Evolutionary conservation across 30 jellyfish, hydroid and myxozoan genomes (phyloP), one percentile per base, ranked within the genome.

Genomic region (Hydra vulgaris): DNA sequence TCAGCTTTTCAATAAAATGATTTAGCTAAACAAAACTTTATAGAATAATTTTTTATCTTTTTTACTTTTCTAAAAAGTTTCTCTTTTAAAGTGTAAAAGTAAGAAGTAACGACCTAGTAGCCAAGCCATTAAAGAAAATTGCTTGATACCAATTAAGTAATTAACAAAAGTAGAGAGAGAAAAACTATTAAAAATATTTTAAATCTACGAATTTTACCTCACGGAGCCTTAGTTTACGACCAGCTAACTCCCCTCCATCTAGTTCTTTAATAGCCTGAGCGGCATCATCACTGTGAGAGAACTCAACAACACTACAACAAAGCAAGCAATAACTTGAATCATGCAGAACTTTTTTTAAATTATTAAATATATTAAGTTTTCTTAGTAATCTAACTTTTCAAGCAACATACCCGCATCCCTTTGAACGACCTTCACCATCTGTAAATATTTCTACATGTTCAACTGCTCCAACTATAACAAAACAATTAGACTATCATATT

Each of bases 401-500:
- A 56, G n/a, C n/a, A 0, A 78, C 89, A 71, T 79, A 87, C 96
- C 84, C 96, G 77, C 85, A 82, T 23, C 96, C 99, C 88, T 86
- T 87, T 54, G 99, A 94, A 12, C 83, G 81, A 17, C 99, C 99
- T 16, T 84, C 89, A 8, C 83, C 80, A 74, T 88, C 96, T 23
- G 88, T 25, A 21, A 92, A 79, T 83, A 92, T 82, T 54, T 92
- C 99, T 25, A 92, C 99, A 88, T 87, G 90, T 74, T 79, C 88
- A 21, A 92, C 96, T 79, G 87, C 92, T 68, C 94, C 99, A 71
- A 83, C 99, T 92, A 75, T 69, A 90, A 90, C 4, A 79, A 53
- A 76, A 76, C 61, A 73, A 69, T 15, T 15, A 56, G n/a, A 16
- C 72, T 56, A 15, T 15, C n/a, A 56, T n/a, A n/a, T n/a, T n/a